Evolutionary conservation across 2,888 invertebrate species (phyloP).

Genomic region (Sialis fuliginosa): DNA sequence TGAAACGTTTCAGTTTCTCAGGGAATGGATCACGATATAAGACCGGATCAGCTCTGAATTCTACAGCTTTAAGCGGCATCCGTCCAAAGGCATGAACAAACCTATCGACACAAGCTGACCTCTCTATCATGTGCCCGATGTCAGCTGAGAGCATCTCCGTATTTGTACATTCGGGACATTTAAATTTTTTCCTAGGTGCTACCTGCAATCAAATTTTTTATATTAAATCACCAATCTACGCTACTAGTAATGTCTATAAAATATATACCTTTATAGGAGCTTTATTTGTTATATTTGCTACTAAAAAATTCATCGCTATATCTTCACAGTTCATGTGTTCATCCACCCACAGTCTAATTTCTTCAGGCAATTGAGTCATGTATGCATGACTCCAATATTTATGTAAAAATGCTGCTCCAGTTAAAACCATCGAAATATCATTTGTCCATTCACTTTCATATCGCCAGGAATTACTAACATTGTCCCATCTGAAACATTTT

Average conservation of each 20-base stretch:
- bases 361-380: slow-evolving; percentile 70
- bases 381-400: slow-evolving; percentile 94
- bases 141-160: slow-evolving; percentile 90
- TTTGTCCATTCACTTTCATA: slow-evolving; percentile 98
- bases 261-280: slow-evolving; percentile 67
- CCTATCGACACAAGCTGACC: slow-evolving; percentile 76
- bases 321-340: slow-evolving; percentile 96
- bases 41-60: slow-evolving; percentile 90
- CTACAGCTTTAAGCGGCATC: slow-evolving; percentile 76
- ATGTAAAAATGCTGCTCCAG: slow-evolving; percentile 93
- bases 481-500: slow-evolving; percentile 47
- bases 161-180: slow-evolving; percentile 87
- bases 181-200: slow-evolving; percentile 89
- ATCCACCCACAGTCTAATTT: slow-evolving; percentile 80
- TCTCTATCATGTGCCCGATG: slow-evolving; percentile 78
- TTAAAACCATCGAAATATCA: slow-evolving; percentile 88
- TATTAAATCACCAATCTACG: background rate
- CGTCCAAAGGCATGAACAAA: slow-evolving; percentile 59
- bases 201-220: slow-evolving; percentile 35
- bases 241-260: background rate
- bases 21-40: slow-evolving; percentile 75
- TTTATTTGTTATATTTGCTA: slow-evolving; percentile 83
- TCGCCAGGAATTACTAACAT: slow-evolving; percentile 66
- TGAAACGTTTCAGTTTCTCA: slow-evolving; percentile 72
- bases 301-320: slow-evolving; percentile 94